Base-by-base conservation (phyloP, 1,140 invertebrate species). In the Capitella teleta region DNA sequence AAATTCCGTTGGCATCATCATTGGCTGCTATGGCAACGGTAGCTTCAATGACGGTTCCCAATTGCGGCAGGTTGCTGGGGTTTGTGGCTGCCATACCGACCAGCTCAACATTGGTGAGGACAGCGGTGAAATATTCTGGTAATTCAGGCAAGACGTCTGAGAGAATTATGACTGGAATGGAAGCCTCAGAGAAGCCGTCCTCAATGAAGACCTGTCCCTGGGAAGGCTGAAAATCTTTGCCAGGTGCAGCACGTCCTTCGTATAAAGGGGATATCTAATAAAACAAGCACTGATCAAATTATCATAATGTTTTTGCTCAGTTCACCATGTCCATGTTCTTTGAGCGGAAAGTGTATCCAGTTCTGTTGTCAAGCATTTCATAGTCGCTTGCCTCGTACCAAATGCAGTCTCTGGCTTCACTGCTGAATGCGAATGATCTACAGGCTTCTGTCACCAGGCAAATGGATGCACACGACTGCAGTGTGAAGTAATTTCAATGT, bases 1-100 rank as follows among this genome's bases (percentile, higher is more conserved):
- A 68, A 10, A 57, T 45, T 14, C 68, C 68, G 53, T 63, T 58
- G 3, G 68, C 63, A 57, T 66, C 58, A 47, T 70, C 66, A 57
- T 64, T 70, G 6, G 56, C 54, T 10, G 30, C 30, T 23, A 70
- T 67, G 18, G 47, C 57, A 5, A 68, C 59, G 5, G 51, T 55
- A 4, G 62, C 60, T 24, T 48, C 47, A 2, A 42, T 51, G 23
- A 49, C 2, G 5, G 28, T 38, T 0, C 66, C 66, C n/a, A 70
- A 43, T n/a, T 50, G 40, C 1, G 67, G 65, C 6, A 36, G 12
- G 6, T 57, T 47, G 45, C 61, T 58, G 26, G 56, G 50, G 23
- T 58, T 53, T 1, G 47, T 53, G n/a, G 56, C 36, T 2, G 32
- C 36, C 14, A 19, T 19, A 16, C 28, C 45, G 2, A 32, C 26